Conservation (phyloP, 2,797 vertebrate species). For the Lepus oiostolus region DNA sequence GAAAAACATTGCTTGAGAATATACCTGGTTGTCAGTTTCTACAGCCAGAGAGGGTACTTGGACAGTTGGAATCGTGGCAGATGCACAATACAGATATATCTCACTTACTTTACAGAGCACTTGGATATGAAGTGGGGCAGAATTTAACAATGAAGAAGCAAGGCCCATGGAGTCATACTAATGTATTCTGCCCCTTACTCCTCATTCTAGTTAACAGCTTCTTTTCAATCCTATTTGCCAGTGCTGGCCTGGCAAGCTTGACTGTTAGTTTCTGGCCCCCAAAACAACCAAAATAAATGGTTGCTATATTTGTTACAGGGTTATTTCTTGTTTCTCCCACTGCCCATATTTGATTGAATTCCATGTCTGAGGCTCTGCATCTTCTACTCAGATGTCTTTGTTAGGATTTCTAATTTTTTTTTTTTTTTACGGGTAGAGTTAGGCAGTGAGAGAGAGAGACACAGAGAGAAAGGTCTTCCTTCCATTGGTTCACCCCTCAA, state of each 20-base stretch:
- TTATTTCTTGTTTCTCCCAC: not conserved
- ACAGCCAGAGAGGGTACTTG: not conserved
- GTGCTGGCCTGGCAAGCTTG: not conserved
- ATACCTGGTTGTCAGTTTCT: slow-evolving; percentile 5
- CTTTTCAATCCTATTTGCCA: not conserved
- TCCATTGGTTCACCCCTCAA: too few relatives aligned
- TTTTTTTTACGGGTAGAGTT: too few relatives aligned
- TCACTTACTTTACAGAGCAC: not conserved
- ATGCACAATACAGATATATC: not conserved
- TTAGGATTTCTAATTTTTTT: not conserved
- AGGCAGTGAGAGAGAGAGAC: too few relatives aligned
- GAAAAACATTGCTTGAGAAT: not conserved
- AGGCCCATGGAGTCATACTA: not conserved
- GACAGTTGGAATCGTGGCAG: not conserved
- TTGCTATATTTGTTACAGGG: not conserved
- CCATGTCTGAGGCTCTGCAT: not conserved
- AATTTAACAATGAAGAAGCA: not conserved
- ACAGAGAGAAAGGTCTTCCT: too few relatives aligned
- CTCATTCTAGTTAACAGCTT: not conserved
- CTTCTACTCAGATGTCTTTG: slow-evolving; percentile 28
- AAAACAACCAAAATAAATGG: not conserved
- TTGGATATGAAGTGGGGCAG: not conserved
- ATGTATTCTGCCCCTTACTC: not conserved
- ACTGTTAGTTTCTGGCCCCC: not conserved
- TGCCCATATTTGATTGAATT: slow-evolving; percentile 32